phyloP scores from a whole-genome alignment of 2,113 vertebrate species.

The Hemiscyllium ocellatum region DNA sequence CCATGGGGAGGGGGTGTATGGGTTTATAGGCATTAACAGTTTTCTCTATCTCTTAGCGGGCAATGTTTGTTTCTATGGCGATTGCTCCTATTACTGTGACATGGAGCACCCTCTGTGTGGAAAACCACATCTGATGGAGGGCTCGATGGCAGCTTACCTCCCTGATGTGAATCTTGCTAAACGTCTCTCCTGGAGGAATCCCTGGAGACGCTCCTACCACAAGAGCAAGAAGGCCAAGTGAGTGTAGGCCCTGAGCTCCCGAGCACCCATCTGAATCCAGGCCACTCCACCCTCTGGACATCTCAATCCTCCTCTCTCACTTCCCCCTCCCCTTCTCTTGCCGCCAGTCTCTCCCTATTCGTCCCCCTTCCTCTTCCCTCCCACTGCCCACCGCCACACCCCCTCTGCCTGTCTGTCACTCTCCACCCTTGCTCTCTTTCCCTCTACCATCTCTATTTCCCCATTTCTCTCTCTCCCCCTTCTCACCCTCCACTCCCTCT shows the following conservation, averaged over 20 bases:
- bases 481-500: not conserved
- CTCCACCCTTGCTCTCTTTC: too few relatives aligned
- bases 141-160: conserved; percentile 69
- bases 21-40: too few relatives aligned
- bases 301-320: too few relatives aligned
- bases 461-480: not conserved
- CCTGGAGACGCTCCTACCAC: conserved; percentile 80
- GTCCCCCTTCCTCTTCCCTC: too few relatives aligned
- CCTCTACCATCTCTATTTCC: too few relatives aligned
- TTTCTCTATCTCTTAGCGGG: conserved; percentile 56
- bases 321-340: not conserved
- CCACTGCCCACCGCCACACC: too few relatives aligned
- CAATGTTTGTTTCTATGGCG: conserved; percentile 74
- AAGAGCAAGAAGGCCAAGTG: conserved; percentile 73
- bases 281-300: not conserved
- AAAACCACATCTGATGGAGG: conserved; percentile 62
- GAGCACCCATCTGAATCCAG: too few relatives aligned
- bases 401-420: too few relatives aligned
- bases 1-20: too few relatives aligned
- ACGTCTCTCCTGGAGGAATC: conserved; percentile 70
- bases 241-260: conserved; percentile 36
- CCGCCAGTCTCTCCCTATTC: too few relatives aligned
- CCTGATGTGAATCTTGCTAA: conserved; percentile 64
- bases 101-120: conserved; percentile 76
- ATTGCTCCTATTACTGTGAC: conserved; percentile 82